These are phyloP conservation scores for Coturnix japonica DNA, from an alignment of 2,113 vertebrate genomes.

Conservation along the genomic window DNA sequence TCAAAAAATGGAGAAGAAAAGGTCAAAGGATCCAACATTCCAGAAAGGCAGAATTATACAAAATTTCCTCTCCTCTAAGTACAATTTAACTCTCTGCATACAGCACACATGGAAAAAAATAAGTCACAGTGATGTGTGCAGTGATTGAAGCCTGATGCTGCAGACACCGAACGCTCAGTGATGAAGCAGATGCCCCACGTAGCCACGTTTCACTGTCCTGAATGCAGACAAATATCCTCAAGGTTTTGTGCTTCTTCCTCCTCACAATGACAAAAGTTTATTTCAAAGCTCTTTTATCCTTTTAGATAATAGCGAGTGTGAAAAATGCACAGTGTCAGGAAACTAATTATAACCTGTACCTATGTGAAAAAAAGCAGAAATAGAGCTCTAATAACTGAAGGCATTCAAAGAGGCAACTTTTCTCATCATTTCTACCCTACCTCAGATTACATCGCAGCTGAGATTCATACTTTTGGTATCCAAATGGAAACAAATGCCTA, in stretches of 20 bases:
- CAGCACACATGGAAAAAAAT: background rate
- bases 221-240: background rate
- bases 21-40: background rate
- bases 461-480: conserved; percentile 53
- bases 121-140: background rate
- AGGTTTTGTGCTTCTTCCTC: background rate
- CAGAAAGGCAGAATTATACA: background rate
- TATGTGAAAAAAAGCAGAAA: background rate
- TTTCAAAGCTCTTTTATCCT: background rate
- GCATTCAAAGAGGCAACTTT: background rate
- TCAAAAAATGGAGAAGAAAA: background rate
- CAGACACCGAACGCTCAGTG: background rate
- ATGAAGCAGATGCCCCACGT: background rate
- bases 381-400: background rate
- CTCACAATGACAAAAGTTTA: background rate
- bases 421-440: background rate
- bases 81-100: background rate
- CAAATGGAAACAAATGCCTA: background rate
- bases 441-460: background rate
- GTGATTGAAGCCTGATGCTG: background rate
- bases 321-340: background rate
- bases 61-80: background rate
- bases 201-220: background rate
- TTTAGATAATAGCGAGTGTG: background rate
- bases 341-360: background rate